Percentiles rank a stretch among this genome's conserved stretches.
Evolutionary conservation across 2,888 invertebrate genomes (phyloP).

Genomic region (Drosophila siamana): DNA sequence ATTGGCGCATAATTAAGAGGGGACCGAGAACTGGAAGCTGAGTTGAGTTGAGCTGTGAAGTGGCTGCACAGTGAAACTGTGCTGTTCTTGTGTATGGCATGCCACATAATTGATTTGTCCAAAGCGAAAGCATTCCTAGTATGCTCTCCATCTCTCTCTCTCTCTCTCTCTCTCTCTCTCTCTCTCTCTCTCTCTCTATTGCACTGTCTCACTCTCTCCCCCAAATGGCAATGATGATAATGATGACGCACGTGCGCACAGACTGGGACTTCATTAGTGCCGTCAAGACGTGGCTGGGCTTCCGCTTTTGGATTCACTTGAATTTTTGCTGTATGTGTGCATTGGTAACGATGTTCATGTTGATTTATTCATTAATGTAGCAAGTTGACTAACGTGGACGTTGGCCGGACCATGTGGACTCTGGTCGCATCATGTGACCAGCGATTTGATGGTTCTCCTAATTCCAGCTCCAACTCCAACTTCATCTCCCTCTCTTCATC

Average conservation of each 20-base stretch:
- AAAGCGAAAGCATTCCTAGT: slow-evolving; percentile 28
- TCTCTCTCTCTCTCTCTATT: no score
- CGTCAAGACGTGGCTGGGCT: slow-evolving; percentile 38
- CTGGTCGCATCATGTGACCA: slow-evolving; percentile 30
- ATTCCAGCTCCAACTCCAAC: slow-evolving; percentile 6
- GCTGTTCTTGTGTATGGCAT: slow-evolving; percentile 20
- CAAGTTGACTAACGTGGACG: slow-evolving; percentile 27
- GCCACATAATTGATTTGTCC: slow-evolving; percentile 69
- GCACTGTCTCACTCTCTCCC: slow-evolving; percentile 2
- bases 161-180: slow-evolving; percentile 5
- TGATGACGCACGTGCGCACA: slow-evolving; percentile 63
- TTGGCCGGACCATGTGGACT: neutral
- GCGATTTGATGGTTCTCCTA: slow-evolving; percentile 26
- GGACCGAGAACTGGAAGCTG: neutral
- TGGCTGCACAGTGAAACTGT: slow-evolving; percentile 36
- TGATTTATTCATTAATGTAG: slow-evolving; percentile 74
- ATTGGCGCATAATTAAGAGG: slow-evolving; percentile 59
- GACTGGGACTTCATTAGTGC: slow-evolving; percentile 61
- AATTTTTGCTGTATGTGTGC: slow-evolving; percentile 34
- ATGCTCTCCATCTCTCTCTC: slow-evolving; percentile 2
- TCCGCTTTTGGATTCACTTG: slow-evolving; percentile 23
- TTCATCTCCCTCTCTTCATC: neutral
- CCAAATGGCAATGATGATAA: slow-evolving; percentile 18
- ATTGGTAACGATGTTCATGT: slow-evolving; percentile 54
- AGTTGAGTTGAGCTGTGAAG: slow-evolving; percentile 20